A percentile compares a stretch with the other conserved stretches of the same genome.
These are phyloP conservation scores for Beris chalybata DNA, from an alignment of 2,888 invertebrate genomes.

Conservation along the genomic window DNA sequence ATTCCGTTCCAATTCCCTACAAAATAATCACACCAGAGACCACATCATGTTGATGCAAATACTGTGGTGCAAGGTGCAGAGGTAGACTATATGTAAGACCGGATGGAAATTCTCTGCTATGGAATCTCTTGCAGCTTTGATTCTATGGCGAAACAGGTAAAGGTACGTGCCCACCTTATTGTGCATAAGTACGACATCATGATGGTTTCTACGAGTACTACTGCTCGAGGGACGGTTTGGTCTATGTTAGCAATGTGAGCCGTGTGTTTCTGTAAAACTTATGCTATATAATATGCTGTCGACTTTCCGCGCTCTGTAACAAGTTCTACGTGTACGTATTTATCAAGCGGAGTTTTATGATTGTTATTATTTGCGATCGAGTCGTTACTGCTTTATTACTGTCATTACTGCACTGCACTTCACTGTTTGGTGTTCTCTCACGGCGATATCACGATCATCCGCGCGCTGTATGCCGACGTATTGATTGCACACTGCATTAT, in stretches of 20 bases:
- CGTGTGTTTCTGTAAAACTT: conserved; percentile 6
- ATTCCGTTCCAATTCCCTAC: no score
- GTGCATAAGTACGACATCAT: conserved; percentile 4
- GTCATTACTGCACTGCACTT: conserved; percentile 35
- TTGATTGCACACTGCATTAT: conserved; percentile 27
- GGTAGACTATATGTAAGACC: no score
- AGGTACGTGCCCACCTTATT: conserved; percentile 21
- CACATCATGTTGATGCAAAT: no score
- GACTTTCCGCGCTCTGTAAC: conserved; percentile 14
- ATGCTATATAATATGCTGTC: neutral
- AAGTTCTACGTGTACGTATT: conserved; percentile 38
- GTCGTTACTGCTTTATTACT: conserved; percentile 37
- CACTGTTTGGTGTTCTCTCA: conserved; percentile 27
- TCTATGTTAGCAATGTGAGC: conserved; percentile 12
- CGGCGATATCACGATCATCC: conserved; percentile 16
- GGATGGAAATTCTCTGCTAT: no score
- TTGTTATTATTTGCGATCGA: conserved; percentile 37
- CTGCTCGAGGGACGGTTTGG: conserved; percentile 7
- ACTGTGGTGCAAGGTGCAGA: no score
- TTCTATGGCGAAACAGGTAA: no score
- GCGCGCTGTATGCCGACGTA: conserved; percentile 1
- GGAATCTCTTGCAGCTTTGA: no score
- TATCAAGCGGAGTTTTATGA: conserved; percentile 36
- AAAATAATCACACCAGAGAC: no score
- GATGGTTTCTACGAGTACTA: conserved; percentile 8